phyloP scores from a whole-genome alignment of 2,113 vertebrate genomes.

The Donacobius atricapilla region DNA sequence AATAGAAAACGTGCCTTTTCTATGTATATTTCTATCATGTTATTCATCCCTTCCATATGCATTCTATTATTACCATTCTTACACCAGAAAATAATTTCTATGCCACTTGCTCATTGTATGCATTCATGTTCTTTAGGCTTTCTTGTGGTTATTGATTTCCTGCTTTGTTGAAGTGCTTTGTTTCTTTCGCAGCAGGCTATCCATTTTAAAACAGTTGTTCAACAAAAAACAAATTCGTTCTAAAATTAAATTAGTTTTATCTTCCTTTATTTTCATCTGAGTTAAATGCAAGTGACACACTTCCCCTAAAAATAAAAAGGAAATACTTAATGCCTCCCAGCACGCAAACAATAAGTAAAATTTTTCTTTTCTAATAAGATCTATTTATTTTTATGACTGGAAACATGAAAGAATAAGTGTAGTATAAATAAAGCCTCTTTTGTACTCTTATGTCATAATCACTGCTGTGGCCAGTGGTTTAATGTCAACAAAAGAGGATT shows the following conservation, averaged over 20 bases:
- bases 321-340: constrained; percentile 7
- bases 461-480: background rate
- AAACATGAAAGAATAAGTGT: constrained; percentile 22
- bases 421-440: constrained; percentile 27
- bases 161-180: constrained; percentile 53
- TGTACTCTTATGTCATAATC: constrained; percentile 17
- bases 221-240: background rate
- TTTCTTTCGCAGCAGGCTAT: constrained; percentile 37
- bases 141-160: constrained; percentile 65
- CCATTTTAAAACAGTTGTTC: constrained; percentile 56
- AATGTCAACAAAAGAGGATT: constrained; percentile 1
- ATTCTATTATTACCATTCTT: constrained; percentile 48
- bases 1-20: constrained; percentile 21
- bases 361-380: background rate
- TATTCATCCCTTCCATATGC: constrained; percentile 12
- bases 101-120: constrained; percentile 31
- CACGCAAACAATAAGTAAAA: background rate
- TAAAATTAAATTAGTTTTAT: constrained; percentile 62
- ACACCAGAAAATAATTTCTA: constrained; percentile 41
- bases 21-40: background rate
- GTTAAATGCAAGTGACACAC: constrained; percentile 11
- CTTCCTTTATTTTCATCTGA: constrained; percentile 41
- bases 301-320: background rate
- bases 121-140: constrained; percentile 57
- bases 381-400: constrained; percentile 14